phyloP scores from a whole-genome alignment of 2,888 invertebrate species.

The Anagyrus pseudococci region DNA sequence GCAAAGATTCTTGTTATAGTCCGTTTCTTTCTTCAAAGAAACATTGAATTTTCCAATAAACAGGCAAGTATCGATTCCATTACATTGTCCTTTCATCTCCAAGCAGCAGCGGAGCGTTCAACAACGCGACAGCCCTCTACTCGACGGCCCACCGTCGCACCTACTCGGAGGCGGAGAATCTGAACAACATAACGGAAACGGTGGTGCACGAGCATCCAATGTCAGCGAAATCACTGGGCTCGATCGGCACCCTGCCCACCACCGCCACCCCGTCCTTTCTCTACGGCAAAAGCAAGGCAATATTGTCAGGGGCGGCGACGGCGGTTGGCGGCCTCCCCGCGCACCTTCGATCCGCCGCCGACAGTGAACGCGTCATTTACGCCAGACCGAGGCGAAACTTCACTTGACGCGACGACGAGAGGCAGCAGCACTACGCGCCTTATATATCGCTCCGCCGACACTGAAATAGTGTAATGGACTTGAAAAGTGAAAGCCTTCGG shows the following conservation, averaged over 20 bases:
- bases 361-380: conserved; percentile 34
- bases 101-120: conserved; percentile 40
- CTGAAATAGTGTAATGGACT: not conserved
- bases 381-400: conserved; percentile 36
- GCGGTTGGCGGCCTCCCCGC: conserved; percentile 9
- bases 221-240: conserved; percentile 18
- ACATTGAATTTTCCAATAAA: not conserved
- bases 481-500: conserved; percentile 2
- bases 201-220: conserved; percentile 53
- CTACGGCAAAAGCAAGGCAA: conserved; percentile 27
- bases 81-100: not conserved
- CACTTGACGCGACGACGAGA: no score
- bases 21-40: not conserved
- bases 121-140: conserved; percentile 39
- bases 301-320: conserved; percentile 16
- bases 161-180: conserved; percentile 48
- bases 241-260: conserved; percentile 10
- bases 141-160: conserved; percentile 45
- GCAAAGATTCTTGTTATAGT: not conserved
- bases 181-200: conserved; percentile 54
- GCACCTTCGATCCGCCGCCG: not conserved
- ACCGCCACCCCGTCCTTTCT: conserved; percentile 13
- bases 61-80: not conserved
- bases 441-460: no score
- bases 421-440: no score